These are phyloP conservation scores for Bradysia coprophila DNA, from an alignment of 1,140 invertebrate genomes.

Conservation along the genomic window DNA sequence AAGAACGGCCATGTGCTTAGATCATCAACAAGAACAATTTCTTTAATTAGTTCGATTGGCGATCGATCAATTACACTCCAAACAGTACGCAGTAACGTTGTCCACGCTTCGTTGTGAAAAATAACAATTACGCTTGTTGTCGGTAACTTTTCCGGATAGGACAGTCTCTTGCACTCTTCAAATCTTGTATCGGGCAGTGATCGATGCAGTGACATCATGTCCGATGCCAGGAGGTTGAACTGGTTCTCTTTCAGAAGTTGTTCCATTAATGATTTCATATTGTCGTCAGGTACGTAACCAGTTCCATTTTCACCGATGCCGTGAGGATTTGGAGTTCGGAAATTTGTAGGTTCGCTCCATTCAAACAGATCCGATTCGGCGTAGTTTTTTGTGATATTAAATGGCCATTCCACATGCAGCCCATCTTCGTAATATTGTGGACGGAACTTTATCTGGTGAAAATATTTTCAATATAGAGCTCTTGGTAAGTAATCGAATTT, in stretches of 20 bases:
- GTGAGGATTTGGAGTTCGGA: neutral
- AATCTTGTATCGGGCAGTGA: constrained; percentile 59
- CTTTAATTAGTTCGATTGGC: constrained; percentile 56
- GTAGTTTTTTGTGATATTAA: neutral
- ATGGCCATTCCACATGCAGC: neutral
- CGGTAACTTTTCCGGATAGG: no score
- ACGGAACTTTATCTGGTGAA: no score
- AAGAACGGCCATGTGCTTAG: constrained; percentile 41
- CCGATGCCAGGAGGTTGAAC: constrained; percentile 61
- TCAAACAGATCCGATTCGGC: neutral
- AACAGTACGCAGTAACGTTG: no score
- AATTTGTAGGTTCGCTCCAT: neutral
- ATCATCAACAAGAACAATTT: no score
- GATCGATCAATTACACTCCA: no score
- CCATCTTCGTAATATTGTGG: no score
- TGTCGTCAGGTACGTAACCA: neutral
- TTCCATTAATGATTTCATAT: neutral
- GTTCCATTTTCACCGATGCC: neutral
- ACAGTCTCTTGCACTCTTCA: no score
- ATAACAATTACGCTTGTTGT: no score
- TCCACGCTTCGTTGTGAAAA: no score
- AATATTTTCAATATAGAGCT: no score
- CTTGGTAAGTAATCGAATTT: no score
- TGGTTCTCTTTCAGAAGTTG: constrained; percentile 22
- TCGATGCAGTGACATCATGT: constrained; percentile 81